Evolutionary conservation across 64 coral and sea anemone species (phyloP), one percentile per base, ranked within the genome.

Genomic region (Astreopora myriophthalma): DNA sequence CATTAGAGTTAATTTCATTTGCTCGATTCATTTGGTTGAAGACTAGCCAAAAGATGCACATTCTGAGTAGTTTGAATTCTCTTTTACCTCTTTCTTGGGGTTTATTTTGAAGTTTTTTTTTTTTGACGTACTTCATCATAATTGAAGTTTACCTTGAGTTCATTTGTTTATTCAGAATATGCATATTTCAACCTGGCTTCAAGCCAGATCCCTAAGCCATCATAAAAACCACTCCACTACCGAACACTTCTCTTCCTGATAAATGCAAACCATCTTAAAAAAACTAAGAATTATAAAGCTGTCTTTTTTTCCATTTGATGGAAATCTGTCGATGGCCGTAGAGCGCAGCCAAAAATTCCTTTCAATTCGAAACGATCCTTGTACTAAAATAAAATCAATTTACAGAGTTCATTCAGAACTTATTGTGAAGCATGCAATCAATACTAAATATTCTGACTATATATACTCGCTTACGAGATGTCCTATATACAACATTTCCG

Each of bases 401-500:
- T 83, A 83, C 48, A 80, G 27, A 58, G 76, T 34, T 58, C 39
- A 44, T 20, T 75, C 20, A 20, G 4, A 48, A 78, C 51, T 81
- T 60, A 35, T 32, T 51, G 61, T 12, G 6, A 51, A 61, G 19
- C 48, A 35, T 81, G 77, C 77, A 17, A 83, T 37, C 79, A 83
- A 65, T 83, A 83, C 57, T 23, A 60, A 36, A 83, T 64, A 64
- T 22, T 64, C 61, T 26, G 24, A 64, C 61, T n/a, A 37, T 55
- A 37, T 36, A 37, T 36, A 39, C 57, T 26, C 79, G 30, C 32
- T 83, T 64, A 38, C 79, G n/a, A 83, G 79, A 37, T 31, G 39
- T 83, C 55, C 79, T 83, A 37, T 83, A 83, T 83, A 83, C 79
- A 83, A 76, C 32, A 36, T 83, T 83, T 83, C 52, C 57, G 79